Base-by-base conservation (phyloP, 1,140 invertebrate genomes). In the Bombus breviceps region DNA sequence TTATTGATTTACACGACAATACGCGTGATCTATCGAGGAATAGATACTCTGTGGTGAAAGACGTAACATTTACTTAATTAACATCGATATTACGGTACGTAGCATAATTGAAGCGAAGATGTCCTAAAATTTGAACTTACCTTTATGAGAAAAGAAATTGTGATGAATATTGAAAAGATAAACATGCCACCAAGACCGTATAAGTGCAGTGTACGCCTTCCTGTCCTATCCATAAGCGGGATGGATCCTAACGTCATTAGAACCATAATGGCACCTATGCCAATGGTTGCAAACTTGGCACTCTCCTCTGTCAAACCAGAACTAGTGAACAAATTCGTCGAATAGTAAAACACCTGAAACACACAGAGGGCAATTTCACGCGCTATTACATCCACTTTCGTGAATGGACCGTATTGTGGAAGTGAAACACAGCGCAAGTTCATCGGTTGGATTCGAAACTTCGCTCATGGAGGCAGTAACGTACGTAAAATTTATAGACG, bases 261-360 rank as follows among this genome's bases (percentile, higher is more conserved):
- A 41, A 99, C 99, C 98, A 99, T 99, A 91, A 99, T 99, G 73
- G 97, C 97, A 78, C 99, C 99, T 89, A 99, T 99, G 86, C 98
- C 99, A 95, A 99, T 99, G 43, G 98, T 99, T 47, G 99, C 98
- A 92, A 98, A 98, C 95, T 98, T 98, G 84, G 98, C 97, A 91
- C 97, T 97, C 93, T 98, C 97, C 76, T 98, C 97, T 39, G 97
- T 97, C 88, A 99, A 95, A 73, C 98, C 98, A 68, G 98, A 98
- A 91, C 96, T 97, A 89, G 97, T 97, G 93, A 99, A 99, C 87
- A 99, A 96, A 89, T 96, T 97, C 64, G 98, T 99, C 39, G 99
- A 99, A 96, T 99, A 99, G 95, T 99, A 99, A 95, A 99, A 98
- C 89, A 99, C 98, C 98, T 99, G 95, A 3, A 92, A 91, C 18